Conservation (phyloP, 2,113 vertebrate genomes). For the Elgaria multicarinata region DNA sequence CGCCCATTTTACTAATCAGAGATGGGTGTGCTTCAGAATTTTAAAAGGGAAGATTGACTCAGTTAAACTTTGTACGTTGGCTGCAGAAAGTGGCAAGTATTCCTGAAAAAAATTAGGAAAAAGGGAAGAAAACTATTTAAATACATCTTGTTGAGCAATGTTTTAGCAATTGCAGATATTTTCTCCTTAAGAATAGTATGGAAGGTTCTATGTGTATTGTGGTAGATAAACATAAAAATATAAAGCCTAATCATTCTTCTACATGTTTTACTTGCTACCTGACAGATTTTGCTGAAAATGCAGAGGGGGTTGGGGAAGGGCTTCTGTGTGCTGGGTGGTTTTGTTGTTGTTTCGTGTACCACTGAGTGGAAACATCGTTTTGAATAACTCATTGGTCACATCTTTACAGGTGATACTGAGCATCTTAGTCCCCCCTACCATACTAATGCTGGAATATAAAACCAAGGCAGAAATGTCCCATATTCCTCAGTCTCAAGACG, state of each 20-base stretch:
- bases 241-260: slow-evolving; percentile 38
- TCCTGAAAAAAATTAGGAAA: not conserved
- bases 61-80: not conserved
- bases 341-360: not conserved
- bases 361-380: not conserved
- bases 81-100: not conserved
- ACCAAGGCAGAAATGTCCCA: slow-evolving; percentile 99
- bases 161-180: slow-evolving; percentile 29
- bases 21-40: slow-evolving; percentile 16
- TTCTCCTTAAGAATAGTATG: slow-evolving; percentile 1
- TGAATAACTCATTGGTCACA: slow-evolving; percentile 29
- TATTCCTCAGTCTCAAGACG: slow-evolving; percentile 97
- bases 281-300: slow-evolving; percentile 32
- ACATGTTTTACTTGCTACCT: slow-evolving; percentile 8
- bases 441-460: slow-evolving; percentile 97
- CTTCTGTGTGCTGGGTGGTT: slow-evolving; percentile 27
- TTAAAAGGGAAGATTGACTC: not conserved
- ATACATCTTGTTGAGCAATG: slow-evolving; percentile 1
- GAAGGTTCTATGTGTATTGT: slow-evolving; percentile 7
- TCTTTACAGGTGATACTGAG: slow-evolving; percentile 93
- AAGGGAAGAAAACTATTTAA: slow-evolving; percentile 14
- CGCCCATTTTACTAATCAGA: slow-evolving; percentile 33
- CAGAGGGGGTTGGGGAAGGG: not conserved
- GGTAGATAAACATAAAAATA: slow-evolving; percentile 33
- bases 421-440: slow-evolving; percentile 94